Evolutionary conservation across 2,888 invertebrate species (phyloP), one percentile per base, ranked within the genome.

Genomic region (Dicyrtomina minuta): DNA sequence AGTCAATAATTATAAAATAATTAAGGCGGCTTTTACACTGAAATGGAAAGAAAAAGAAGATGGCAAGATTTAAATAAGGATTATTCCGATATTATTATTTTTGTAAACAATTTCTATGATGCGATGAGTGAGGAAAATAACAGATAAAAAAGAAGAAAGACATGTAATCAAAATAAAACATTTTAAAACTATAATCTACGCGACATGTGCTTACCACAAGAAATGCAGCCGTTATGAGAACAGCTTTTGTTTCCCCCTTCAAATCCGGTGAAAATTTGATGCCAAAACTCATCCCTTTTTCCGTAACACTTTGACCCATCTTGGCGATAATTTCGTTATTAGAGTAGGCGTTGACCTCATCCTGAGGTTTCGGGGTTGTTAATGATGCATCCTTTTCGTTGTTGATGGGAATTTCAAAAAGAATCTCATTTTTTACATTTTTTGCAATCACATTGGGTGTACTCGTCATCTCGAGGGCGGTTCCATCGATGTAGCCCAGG

Each of bases 181-280:
- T 41, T 8, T 51, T 51, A 51, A 17, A 51, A 17, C 8, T 17
- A 5, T 33, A 33, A n/a, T n/a, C n/a, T n/a, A n/a, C n/a, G n/a
- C n/a, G n/a, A n/a, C n/a, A n/a, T n/a, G n/a, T n/a, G 33, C 33
- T 49, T 49, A 62, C 62, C 27, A 62, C 24, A 13, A 62, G 46
- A 49, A 51, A 62, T 12, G 62, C 5, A 17, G 62, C 22, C 12
- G 62, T 49, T 2, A 62, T 12, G 13, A 62, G 22, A 8, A 62
- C 49, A 51, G 49, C 49, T 62, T 62, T 62, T 0, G 24, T 27
- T n/a, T 24, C 12, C 5, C 24, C 17, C 13, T 27, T 46, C 27
- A 62, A 24, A 26, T 51, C 33, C 27, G 24, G 20, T 2, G 46
- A 33, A 33, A 62, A 62, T 15, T 33, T n/a, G 1, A 62, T 33